phyloP scores from a whole-genome alignment of 1,140 invertebrate species.

The Solen grandis region DNA sequence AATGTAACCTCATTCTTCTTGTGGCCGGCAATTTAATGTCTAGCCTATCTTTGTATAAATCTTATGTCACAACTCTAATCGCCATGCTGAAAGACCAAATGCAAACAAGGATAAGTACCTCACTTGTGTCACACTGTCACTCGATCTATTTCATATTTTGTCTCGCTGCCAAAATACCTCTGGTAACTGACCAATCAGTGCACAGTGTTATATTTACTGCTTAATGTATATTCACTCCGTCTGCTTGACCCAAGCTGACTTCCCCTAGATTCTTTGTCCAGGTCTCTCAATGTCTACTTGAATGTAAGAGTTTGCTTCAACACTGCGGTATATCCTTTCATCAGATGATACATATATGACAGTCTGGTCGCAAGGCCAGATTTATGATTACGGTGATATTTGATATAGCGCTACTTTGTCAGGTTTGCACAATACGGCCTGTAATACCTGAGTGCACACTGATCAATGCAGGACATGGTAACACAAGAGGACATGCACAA shows the following conservation, averaged over 20 bases:
- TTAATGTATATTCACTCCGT: constrained; percentile 21
- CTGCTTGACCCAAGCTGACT: constrained; percentile 45
- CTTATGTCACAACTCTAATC: constrained; percentile 43
- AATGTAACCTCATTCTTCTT: not conserved
- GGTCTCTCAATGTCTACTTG: constrained; percentile 30
- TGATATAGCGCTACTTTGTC: constrained; percentile 48
- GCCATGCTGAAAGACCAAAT: constrained; percentile 20
- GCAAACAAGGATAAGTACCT: constrained; percentile 25
- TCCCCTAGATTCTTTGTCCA: constrained; percentile 45
- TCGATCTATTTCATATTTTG: constrained; percentile 38
- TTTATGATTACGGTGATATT: constrained; percentile 45
- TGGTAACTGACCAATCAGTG: constrained; percentile 46
- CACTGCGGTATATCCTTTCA: constrained; percentile 25
- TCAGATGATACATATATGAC: constrained; percentile 1
- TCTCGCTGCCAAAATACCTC: constrained; percentile 46
- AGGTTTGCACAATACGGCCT: constrained; percentile 52
- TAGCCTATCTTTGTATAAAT: constrained; percentile 23
- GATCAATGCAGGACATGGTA: constrained; percentile 50
- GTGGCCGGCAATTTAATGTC: too few species aligned
- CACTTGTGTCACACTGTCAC: constrained; percentile 41
- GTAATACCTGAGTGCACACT: constrained; percentile 49
- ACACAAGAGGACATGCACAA: constrained; percentile 3
- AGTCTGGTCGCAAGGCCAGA: constrained; percentile 14
- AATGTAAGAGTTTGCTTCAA: constrained; percentile 26
- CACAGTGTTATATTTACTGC: constrained; percentile 42